Evolutionary conservation across 2,888 invertebrate genomes (phyloP), one percentile per base, ranked within the genome.

Genomic region (Catocala fraxini): DNA sequence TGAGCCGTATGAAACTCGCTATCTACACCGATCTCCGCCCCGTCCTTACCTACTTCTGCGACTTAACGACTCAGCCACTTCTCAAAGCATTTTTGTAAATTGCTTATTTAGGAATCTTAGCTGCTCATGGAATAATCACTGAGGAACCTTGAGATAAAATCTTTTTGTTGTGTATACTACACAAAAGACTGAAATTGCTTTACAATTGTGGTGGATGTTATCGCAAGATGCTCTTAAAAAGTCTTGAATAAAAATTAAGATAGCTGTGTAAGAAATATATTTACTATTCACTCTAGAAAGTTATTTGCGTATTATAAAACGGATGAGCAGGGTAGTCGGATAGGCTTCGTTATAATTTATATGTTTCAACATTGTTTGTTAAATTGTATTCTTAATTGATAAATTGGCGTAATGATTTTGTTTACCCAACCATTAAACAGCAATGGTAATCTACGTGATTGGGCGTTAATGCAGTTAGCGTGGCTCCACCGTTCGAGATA

Each of bases 171-270:
- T 81, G 65, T 77, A 77, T 66, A 65, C 66, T 70, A 77, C 77
- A 84, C 84, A 85, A 88, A 85, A 81, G 82, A 63, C 72, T 71
- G 77, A 74, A 83, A 84, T 85, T 77, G 81, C 80, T 84, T 82
- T 71, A 80, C 81, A 80, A 82, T 84, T 81, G 73, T 67, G 69
- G 76, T 65, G 66, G 64, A 67, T 75, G 75, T 82, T 82, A 83
- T 85, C 83, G 74, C 53, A 60, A 68, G 75, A 74, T 60, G 70
- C 70, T 75, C 67, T 70, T 63, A 79, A 76, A 83, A 81, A 83
- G 70, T 68, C 69, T 71, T 66, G 68, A 70, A 77, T 73, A 55
- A 68, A 80, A 83, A 83, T 80, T 71, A 79, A 71, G 77, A 75
- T 64, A 56, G 64, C 59, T 55, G 59, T 56, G 67, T 48, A 56